phyloP scores from a whole-genome alignment of 2,888 invertebrate species.

The Phania funesta region DNA sequence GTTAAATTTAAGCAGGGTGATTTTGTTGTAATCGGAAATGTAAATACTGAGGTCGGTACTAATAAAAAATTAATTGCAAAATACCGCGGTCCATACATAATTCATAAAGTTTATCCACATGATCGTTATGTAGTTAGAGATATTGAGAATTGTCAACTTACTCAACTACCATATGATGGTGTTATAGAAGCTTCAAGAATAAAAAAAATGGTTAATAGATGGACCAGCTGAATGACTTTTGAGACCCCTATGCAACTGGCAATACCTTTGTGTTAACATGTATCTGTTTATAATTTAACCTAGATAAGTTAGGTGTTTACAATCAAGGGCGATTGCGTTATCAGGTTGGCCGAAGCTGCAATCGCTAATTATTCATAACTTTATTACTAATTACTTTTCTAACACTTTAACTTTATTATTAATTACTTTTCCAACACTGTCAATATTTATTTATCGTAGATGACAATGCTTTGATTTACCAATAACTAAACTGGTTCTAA shows the following conservation, averaged over 20 bases:
- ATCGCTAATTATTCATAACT: too few relatives aligned
- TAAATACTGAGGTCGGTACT: not conserved
- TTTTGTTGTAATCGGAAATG: constrained; percentile 5
- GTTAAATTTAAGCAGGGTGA: not conserved
- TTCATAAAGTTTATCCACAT: constrained; percentile 15
- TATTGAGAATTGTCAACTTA: constrained; percentile 30
- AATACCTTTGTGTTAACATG: not conserved
- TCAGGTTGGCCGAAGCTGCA: constrained; percentile 10
- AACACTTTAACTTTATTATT: too few relatives aligned
- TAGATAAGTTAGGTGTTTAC: not conserved
- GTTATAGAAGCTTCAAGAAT: constrained; percentile 27
- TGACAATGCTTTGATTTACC: too few relatives aligned
- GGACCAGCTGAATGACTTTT: not conserved
- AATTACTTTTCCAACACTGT: too few relatives aligned
- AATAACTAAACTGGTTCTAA: too few relatives aligned
- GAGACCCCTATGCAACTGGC: not conserved
- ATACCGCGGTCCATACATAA: constrained; percentile 22
- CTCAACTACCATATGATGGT: constrained; percentile 34
- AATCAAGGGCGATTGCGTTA: constrained; percentile 7
- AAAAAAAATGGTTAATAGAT: not conserved
- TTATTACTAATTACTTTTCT: too few relatives aligned
- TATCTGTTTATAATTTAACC: not conserved
- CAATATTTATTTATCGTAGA: too few relatives aligned
- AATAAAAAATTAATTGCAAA: constrained; percentile 21
- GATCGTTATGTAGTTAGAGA: constrained; percentile 29